Evolutionary conservation across 2,113 vertebrate species (phyloP), one percentile per base, ranked within the genome.

Genomic region (Corythaixoides concolor): DNA sequence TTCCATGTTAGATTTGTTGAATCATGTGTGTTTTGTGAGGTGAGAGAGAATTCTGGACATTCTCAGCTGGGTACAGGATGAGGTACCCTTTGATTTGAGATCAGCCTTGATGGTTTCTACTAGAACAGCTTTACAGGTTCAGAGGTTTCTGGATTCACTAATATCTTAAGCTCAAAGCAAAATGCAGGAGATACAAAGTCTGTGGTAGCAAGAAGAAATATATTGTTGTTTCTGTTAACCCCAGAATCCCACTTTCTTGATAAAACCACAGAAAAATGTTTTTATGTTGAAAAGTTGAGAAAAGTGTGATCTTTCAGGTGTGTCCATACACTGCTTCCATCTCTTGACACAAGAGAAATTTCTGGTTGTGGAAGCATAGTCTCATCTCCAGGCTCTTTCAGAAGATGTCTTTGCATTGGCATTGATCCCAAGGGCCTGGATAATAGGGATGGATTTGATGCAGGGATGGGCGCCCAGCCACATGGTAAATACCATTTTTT

Each of bases 371-470:
- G 53, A 69, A 74, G 12, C 39, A 30, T 2, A 67, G 11, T 39
- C 15, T 85, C 11, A 43, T 72, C 8, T 87, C 24, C 33, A 52
- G 27, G 53, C 21, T 78, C 47, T 68, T 88, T 28, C 47, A 50
- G 59, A 53, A 70, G 20, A 13, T 35, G 2, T 28, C 49, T 76
- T 79, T 88, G 60, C 16, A 23, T 16, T 75, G 33, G 30, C 10
- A 4, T 78, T 75, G 41, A 52, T 80, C 43, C 27, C 30, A 52
- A 50, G 23, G 35, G 53, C 19, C 55, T 88, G 85, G 33, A 85
- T 60, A 0, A 0, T 11, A 55, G 32, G 28, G 39, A 45, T 8
- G 50, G 60, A 63, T 22, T 2, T 74, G 60, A 21, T 39, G 30
- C 11, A 43, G 30, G 35, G n/a, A n/a, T 85, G 63, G 53, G 50